A percentile compares a stretch with the other conserved stretches of the same genome.
Evolutionary conservation across 2,797 vertebrate genomes (phyloP).

Genomic region (Acrossocheilus wenchowensis): DNA sequence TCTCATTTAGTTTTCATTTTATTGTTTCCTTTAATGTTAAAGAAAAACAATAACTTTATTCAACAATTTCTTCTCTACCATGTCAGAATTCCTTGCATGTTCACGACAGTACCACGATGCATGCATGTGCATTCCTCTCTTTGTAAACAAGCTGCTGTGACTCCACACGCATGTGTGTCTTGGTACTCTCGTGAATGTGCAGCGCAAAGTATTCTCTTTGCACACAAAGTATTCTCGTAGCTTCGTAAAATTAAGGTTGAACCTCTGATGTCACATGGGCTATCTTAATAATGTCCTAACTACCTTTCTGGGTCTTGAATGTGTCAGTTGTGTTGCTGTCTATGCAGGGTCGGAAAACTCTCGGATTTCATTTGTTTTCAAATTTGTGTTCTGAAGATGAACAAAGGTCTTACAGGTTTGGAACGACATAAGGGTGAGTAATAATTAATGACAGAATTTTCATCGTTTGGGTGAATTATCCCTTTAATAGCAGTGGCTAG

Average conservation of each 20-base stretch:
- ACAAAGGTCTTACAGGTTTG: background rate
- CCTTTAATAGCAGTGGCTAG: background rate
- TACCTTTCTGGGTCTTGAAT: background rate
- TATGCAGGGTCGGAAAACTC: background rate
- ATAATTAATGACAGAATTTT: background rate
- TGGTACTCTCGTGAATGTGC: too few relatives aligned
- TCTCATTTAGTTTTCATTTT: background rate
- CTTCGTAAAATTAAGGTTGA: background rate
- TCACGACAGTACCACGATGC: too few relatives aligned
- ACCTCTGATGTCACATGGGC: background rate
- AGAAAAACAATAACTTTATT: too few relatives aligned
- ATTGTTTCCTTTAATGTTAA: background rate
- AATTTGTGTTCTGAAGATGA: background rate
- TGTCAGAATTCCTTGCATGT: too few relatives aligned
- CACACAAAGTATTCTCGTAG: background rate
- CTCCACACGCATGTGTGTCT: too few relatives aligned
- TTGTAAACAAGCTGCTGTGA: too few relatives aligned
- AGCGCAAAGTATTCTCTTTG: background rate
- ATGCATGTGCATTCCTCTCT: too few relatives aligned
- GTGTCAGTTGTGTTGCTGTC: background rate
- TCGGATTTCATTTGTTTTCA: background rate
- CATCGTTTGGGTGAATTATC: background rate
- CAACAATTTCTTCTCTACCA: too few relatives aligned
- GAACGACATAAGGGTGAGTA: background rate
- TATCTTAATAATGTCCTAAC: background rate